phyloP scores from a whole-genome alignment of 2,888 invertebrate genomes.

The Eupeodes luniger region DNA sequence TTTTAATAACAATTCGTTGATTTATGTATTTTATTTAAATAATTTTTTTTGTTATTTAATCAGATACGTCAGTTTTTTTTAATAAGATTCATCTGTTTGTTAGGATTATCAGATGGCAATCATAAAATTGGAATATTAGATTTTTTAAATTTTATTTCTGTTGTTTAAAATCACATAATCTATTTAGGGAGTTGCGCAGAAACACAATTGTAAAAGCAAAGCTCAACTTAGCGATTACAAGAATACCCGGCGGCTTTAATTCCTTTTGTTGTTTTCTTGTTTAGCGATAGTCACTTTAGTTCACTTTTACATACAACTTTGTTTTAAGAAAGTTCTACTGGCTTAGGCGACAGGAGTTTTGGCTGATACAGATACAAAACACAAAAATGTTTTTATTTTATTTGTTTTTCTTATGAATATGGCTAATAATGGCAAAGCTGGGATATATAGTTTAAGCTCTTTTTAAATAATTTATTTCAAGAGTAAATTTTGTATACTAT shows the following conservation, averaged over 20 bases:
- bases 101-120: conserved; percentile 52
- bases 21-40: conserved; percentile 40
- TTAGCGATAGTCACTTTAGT: conserved; percentile 61
- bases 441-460: conserved; percentile 76
- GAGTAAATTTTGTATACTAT: conserved; percentile 70
- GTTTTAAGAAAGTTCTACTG: conserved; percentile 70
- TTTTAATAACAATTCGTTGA: conserved; percentile 71
- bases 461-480: conserved; percentile 58
- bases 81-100: conserved; percentile 21
- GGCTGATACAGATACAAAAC: conserved; percentile 64
- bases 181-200: conserved; percentile 59
- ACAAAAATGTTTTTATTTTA: conserved; percentile 63
- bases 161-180: conserved; percentile 42
- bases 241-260: conserved; percentile 52
- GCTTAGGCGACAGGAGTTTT: conserved; percentile 71
- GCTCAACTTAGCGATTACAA: conserved; percentile 65
- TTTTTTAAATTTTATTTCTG: conserved; percentile 20
- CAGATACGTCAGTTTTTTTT: conserved; percentile 61
- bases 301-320: conserved; percentile 53
- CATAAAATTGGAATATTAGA: conserved; percentile 11
- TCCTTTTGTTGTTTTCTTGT: conserved; percentile 72
- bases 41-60: conserved; percentile 51
- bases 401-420: conserved; percentile 59
- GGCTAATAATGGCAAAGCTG: conserved; percentile 77
- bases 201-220: conserved; percentile 73